Evolutionary conservation across 2,888 invertebrate genomes (phyloP).

Genomic region (Sminthurinus aureus): DNA sequence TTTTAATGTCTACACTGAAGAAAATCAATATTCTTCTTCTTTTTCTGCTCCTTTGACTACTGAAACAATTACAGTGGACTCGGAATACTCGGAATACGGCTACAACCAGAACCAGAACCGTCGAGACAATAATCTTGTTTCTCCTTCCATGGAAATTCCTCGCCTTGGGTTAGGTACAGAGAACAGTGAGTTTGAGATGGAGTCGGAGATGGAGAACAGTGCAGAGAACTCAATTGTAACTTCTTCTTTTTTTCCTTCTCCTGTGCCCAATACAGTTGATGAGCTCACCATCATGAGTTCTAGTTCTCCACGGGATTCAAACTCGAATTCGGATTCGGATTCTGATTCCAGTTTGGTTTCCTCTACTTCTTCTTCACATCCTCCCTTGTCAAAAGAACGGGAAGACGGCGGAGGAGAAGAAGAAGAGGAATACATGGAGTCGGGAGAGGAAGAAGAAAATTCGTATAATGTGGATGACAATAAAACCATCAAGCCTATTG

Average conservation of each 20-base stretch:
- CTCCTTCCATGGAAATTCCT: conserved; percentile 13
- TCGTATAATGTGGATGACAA: conserved; percentile 32
- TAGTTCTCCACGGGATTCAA: not conserved
- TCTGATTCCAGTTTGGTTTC: not conserved
- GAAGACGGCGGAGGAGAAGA: not conserved
- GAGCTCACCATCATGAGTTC: conserved; percentile 25
- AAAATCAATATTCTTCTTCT: conserved; percentile 37
- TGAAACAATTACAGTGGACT: conserved; percentile 37
- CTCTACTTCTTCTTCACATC: no score
- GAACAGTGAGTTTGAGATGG: not conserved
- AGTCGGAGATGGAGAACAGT: not conserved
- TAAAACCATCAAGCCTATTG: conserved; percentile 33
- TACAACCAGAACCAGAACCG: not conserved
- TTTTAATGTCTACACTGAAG: conserved; percentile 20
- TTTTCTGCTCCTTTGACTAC: conserved; percentile 18
- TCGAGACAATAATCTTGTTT: conserved; percentile 34
- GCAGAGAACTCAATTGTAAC: not conserved
- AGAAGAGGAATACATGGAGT: not conserved
- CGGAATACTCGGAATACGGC: not conserved
- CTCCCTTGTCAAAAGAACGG: no score
- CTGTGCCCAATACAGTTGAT: conserved; percentile 34
- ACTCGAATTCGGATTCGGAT: no score
- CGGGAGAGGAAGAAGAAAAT: conserved; percentile 17
- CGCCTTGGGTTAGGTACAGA: conserved; percentile 25
- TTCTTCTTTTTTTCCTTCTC: conserved; percentile 3